Evolutionary conservation across 2,113 vertebrate genomes (phyloP), one percentile per base, ranked within the genome.

Genomic region (Myxocyprinus asiaticus): DNA sequence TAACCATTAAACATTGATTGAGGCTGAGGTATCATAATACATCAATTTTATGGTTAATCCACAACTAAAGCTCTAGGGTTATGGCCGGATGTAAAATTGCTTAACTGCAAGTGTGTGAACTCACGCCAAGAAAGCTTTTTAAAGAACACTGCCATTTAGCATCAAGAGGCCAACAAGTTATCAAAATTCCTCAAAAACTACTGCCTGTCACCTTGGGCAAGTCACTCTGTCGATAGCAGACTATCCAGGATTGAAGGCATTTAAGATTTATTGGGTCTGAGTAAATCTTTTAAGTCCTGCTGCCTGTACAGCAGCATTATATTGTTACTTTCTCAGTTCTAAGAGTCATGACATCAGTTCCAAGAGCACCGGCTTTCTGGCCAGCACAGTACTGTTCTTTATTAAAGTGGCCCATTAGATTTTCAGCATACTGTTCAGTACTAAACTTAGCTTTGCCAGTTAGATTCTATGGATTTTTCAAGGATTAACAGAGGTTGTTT

Each of bases 261-360:
- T 80, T 65, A 65, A 56, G 62, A 73, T 80, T 58, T 66, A 73
- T 73, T 73, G 69, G 61, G 6, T 73, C 42, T 33, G 51, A 72
- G 61, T 53, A 66, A 73, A 69, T 80, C 68, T 65, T 79, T 79
- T 44, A 64, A 71, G 50, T 72, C 45, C 45, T 22, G 44, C 6
- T 74, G 71, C 45, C 58, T 53, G 47, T 53, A 15, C 8, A 0
- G 14, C 47, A 76, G 73, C 14, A 51, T 76, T 53, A 64, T 44
- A 14, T 11, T 75, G 45, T 55, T 47, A 44, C 8, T 65, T 65
- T 76, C 5, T 43, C 9, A 65, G 6, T 76, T 65, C 17, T 53
- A 11, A 51, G 8, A 75, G 72, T 51, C 45, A 51, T 42, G 11
- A 42, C 47, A 65, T 22, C 0, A 0, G 43, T 11, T 48, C n/a